A percentile compares a stretch with the other conserved stretches of the same genome.
These are phyloP conservation scores for Bradysia coprophila DNA, from an alignment of 1,140 invertebrate species.

Conservation along the genomic window DNA sequence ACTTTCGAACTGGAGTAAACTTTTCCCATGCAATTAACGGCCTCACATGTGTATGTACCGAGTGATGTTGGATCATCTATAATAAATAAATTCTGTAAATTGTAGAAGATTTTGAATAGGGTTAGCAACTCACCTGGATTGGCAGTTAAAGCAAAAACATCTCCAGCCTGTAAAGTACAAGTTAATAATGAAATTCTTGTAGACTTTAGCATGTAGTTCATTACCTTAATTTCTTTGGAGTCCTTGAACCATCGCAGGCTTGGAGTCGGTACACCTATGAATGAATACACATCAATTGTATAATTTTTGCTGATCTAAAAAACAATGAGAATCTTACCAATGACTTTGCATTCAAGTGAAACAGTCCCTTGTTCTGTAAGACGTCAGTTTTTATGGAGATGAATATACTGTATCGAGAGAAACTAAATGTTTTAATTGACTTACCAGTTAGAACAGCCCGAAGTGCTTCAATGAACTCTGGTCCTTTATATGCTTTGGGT, in stretches of 20 bases:
- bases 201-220: too few relatives aligned
- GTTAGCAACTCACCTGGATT: too few relatives aligned
- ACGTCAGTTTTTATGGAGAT: too few relatives aligned
- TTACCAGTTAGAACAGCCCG: conserved; percentile 59
- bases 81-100: too few relatives aligned
- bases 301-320: too few relatives aligned
- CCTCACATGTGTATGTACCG: conserved; percentile 69
- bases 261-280: conserved; percentile 72
- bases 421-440: too few relatives aligned
- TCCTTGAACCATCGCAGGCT: conserved; percentile 69
- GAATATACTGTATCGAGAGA: too few relatives aligned
- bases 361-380: conserved; percentile 75
- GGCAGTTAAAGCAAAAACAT: conserved; percentile 67
- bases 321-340: too few relatives aligned
- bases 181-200: too few relatives aligned
- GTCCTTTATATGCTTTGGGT: conserved; percentile 70
- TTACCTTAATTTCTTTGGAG: conserved; percentile 63
- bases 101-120: too few relatives aligned
- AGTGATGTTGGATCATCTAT: conserved; percentile 66
- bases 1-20: conserved; percentile 64
- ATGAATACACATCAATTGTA: too few relatives aligned
- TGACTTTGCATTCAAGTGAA: conserved; percentile 73
- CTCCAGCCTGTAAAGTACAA: too few relatives aligned
- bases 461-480: conserved; percentile 68
- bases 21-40: conserved; percentile 70